These are phyloP conservation scores for Hydrotaea diabolus DNA, from an alignment of 2,888 invertebrate species.

Conservation along the genomic window DNA sequence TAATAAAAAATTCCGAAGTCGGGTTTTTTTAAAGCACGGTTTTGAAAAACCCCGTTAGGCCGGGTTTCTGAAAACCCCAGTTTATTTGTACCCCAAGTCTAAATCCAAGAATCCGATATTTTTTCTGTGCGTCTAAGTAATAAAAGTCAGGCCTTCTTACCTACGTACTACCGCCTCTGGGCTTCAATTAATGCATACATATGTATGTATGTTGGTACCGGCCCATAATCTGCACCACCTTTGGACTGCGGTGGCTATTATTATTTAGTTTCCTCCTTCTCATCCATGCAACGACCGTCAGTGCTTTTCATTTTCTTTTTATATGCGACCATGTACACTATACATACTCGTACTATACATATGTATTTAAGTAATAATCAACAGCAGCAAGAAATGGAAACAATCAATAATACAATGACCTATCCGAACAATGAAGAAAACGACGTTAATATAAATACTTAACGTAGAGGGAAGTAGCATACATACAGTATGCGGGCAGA, in stretches of 20 bases:
- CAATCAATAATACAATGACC: constrained; percentile 76
- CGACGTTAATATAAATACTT: background rate
- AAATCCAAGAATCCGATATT: too few relatives aligned
- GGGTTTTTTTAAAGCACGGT: too few relatives aligned
- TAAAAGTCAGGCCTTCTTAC: too few relatives aligned
- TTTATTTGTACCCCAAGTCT: too few relatives aligned
- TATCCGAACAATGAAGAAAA: constrained; percentile 47
- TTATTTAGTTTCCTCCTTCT: background rate
- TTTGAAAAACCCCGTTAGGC: too few relatives aligned
- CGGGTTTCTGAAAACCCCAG: too few relatives aligned
- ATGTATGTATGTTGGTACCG: too few relatives aligned
- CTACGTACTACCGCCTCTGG: too few relatives aligned
- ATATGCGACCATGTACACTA: background rate
- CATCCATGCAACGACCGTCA: background rate
- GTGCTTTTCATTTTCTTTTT: background rate
- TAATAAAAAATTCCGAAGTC: too few relatives aligned
- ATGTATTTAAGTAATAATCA: constrained; percentile 13
- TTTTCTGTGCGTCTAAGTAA: too few relatives aligned
- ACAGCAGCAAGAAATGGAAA: constrained; percentile 43
- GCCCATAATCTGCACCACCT: background rate
- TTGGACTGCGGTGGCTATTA: constrained; percentile 16
- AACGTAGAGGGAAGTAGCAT: background rate
- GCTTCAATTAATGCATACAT: too few relatives aligned
- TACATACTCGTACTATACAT: background rate
- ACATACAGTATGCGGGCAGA: background rate